Conservation (phyloP, 2,888 invertebrate genomes). For the Monochamus alternatus region DNA sequence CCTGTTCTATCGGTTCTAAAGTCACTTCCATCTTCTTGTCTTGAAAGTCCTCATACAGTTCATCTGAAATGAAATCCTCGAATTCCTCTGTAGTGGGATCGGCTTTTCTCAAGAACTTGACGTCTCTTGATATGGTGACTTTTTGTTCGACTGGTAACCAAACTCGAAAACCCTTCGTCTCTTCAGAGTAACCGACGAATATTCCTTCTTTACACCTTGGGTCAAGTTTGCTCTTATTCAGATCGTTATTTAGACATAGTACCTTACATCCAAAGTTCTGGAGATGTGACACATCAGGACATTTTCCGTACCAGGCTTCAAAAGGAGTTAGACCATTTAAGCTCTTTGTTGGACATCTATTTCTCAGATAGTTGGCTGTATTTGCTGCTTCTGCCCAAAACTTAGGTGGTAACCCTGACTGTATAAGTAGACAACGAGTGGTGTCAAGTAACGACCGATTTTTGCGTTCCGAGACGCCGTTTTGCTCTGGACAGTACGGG, state of each 20-base stretch:
- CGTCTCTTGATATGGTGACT: constrained; percentile 49
- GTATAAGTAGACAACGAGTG: constrained; percentile 54
- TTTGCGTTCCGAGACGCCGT: constrained; percentile 47
- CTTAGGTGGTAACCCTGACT: constrained; percentile 52
- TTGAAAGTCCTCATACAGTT: background rate
- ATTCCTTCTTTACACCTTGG: constrained; percentile 51
- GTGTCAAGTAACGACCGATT: constrained; percentile 44
- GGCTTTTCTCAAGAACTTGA: constrained; percentile 44
- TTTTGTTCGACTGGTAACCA: constrained; percentile 47
- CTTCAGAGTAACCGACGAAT: constrained; percentile 55
- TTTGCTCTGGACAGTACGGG: constrained; percentile 52
- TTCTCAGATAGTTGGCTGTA: constrained; percentile 61
- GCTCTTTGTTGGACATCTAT: constrained; percentile 58
- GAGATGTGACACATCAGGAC: constrained; percentile 53
- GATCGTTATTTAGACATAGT: constrained; percentile 46
- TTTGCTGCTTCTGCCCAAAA: constrained; percentile 65
- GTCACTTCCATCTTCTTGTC: background rate
- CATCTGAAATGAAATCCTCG: background rate
- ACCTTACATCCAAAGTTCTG: constrained; percentile 57
- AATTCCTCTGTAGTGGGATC: background rate
- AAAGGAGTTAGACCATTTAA: constrained; percentile 54
- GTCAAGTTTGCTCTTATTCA: constrained; percentile 54
- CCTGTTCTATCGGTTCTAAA: background rate
- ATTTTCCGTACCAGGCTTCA: constrained; percentile 54
- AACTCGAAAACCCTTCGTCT: constrained; percentile 55